phyloP scores from a whole-genome alignment of 2,113 vertebrate species.

The Setophaga coronata region DNA sequence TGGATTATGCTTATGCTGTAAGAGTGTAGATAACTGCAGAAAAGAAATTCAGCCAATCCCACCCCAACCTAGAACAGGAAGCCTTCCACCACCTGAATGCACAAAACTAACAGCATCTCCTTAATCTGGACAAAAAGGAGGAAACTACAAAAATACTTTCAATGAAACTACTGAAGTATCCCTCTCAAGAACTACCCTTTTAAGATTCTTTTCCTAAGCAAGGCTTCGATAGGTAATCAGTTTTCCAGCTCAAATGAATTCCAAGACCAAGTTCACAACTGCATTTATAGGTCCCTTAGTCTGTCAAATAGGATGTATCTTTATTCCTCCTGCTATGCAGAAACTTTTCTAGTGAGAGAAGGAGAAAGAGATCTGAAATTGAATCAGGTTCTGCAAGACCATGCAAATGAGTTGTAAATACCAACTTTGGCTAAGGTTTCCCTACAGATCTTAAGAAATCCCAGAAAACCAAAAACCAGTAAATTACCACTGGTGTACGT shows the following conservation, averaged over 20 bases:
- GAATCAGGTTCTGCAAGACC: background rate
- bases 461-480: background rate
- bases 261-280: background rate
- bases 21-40: background rate
- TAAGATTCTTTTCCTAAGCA: background rate
- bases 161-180: background rate
- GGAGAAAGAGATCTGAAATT: background rate
- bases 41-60: background rate
- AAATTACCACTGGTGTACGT: fast-evolving
- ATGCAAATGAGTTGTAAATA: background rate
- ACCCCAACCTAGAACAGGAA: background rate
- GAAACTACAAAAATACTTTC: background rate
- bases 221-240: background rate
- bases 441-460: background rate
- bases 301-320: background rate
- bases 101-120: background rate
- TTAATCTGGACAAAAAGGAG: background rate
- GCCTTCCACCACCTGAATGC: background rate
- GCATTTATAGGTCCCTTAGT: background rate
- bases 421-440: background rate
- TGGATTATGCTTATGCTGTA: background rate
- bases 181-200: background rate
- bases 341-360: background rate
- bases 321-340: background rate
- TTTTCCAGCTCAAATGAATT: background rate